phyloP scores from a whole-genome alignment of 2,888 invertebrate genomes.

The Sphecodes monilicornis region DNA sequence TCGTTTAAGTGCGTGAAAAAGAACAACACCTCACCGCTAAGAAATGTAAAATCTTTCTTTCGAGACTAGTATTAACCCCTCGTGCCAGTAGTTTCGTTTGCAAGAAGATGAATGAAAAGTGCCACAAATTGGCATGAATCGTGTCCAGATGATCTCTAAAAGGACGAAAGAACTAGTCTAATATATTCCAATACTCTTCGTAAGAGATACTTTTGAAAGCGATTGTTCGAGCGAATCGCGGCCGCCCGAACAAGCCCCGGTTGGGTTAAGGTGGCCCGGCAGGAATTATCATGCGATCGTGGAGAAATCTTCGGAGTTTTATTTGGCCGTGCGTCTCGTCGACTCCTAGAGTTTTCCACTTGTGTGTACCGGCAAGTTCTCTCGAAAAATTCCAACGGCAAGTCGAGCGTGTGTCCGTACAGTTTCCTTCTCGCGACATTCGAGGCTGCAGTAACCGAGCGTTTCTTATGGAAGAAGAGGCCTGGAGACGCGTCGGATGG shows the following conservation, averaged over 20 bases:
- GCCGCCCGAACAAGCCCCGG: background rate
- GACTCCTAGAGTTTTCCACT: conserved; percentile 43
- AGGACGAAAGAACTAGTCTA: background rate
- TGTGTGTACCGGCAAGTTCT: conserved; percentile 26
- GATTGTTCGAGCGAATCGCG: background rate
- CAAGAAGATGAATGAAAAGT: background rate
- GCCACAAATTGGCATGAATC: background rate
- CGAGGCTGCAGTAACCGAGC: conserved; percentile 36
- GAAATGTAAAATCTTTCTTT: too few species aligned
- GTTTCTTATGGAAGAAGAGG: conserved; percentile 22
- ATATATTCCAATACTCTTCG: background rate
- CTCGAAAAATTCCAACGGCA: conserved; percentile 46
- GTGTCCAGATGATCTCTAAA: background rate
- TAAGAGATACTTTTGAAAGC: background rate
- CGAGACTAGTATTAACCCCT: background rate
- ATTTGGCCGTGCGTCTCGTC: conserved; percentile 32
- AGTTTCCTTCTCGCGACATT: conserved; percentile 56
- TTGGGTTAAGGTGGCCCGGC: background rate
- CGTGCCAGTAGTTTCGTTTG: background rate
- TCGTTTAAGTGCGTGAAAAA: too few species aligned
- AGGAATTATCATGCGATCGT: conserved; percentile 45
- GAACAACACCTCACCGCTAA: too few species aligned
- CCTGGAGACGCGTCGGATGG: background rate
- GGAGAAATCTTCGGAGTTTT: conserved; percentile 47
- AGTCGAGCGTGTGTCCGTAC: conserved; percentile 30